A percentile compares a stretch with the other conserved stretches of the same genome.
Conservation (phyloP, 1,140 invertebrate species). For the Drosophila obscura region DNA sequence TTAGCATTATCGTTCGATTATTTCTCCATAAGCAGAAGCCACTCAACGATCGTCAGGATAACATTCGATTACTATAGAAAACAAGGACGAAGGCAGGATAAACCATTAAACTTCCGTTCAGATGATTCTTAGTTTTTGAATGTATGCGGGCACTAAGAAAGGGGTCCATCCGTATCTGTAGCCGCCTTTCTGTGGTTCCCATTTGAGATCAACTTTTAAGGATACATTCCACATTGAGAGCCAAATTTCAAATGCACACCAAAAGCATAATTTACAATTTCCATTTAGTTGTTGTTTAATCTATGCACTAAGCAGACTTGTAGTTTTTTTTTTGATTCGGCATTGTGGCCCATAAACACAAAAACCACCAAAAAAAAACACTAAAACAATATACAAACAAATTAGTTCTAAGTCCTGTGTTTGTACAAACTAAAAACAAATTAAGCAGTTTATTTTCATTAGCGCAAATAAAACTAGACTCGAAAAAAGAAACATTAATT, state of each 20-base stretch:
- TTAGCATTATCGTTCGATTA: conserved; percentile 74
- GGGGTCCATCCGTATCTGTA: conserved; percentile 2
- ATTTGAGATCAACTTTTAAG: conserved; percentile 9
- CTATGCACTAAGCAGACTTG: conserved; percentile 47
- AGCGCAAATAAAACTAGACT: conserved; percentile 55
- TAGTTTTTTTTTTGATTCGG: conserved; percentile 28
- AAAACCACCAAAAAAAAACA: conserved; percentile 23
- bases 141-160: background rate
- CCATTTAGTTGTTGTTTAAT: conserved; percentile 38
- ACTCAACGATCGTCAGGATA: conserved; percentile 43
- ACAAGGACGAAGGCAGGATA: too few species aligned
- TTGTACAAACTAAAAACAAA: conserved; percentile 65
- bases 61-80: background rate
- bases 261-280: conserved; percentile 47
- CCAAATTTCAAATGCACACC: conserved; percentile 23
- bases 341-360: background rate
- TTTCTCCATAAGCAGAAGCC: conserved; percentile 64
- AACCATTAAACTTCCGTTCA: too few species aligned
- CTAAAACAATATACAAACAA: conserved; percentile 23
- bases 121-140: conserved; percentile 3
- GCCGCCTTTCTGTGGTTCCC: conserved; percentile 8
- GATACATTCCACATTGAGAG: conserved; percentile 10
- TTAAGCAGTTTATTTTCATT: conserved; percentile 80
- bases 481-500: conserved; percentile 37
- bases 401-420: conserved; percentile 50